phyloP scores from a whole-genome alignment of 2,113 vertebrate species.

The Hypocryptadius cinnamomeus region DNA sequence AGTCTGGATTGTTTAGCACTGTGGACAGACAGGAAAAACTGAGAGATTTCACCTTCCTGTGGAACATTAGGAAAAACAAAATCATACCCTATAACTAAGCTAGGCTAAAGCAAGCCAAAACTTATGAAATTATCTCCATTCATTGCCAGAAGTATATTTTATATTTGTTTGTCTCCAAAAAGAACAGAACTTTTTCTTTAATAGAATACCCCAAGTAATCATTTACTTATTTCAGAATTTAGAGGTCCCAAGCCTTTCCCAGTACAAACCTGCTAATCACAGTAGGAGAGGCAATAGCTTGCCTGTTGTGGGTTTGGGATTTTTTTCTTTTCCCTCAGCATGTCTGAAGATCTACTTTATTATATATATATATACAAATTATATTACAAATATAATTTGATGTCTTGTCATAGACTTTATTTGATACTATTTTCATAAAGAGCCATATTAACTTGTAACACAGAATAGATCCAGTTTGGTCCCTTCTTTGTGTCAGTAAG shows the following conservation, averaged over 20 bases:
- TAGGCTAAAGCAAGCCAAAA: not conserved
- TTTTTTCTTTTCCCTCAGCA: not conserved
- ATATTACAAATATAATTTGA: not conserved
- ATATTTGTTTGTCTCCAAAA: not conserved
- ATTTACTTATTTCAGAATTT: not conserved
- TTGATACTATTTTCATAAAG: not conserved
- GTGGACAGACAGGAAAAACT: not conserved
- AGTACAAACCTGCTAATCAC: not conserved
- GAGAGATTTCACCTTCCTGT: not conserved
- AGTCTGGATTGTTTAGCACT: not conserved
- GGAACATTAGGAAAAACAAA: not conserved
- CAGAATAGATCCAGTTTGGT: not conserved
- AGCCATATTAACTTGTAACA: not conserved
- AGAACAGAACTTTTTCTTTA: not conserved
- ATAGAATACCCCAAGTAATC: not conserved
- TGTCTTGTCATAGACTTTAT: not conserved
- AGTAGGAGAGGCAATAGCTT: not conserved
- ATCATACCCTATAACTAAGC: not conserved
- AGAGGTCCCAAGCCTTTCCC: not conserved
- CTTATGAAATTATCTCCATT: not conserved
- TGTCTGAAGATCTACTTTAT: not conserved
- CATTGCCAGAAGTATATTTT: not conserved
- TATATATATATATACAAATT: not conserved
- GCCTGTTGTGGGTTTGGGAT: not conserved
- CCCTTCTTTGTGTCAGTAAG: not conserved